phyloP scores from a whole-genome alignment of 2,888 invertebrate species.

The Drosophila helvetica region DNA sequence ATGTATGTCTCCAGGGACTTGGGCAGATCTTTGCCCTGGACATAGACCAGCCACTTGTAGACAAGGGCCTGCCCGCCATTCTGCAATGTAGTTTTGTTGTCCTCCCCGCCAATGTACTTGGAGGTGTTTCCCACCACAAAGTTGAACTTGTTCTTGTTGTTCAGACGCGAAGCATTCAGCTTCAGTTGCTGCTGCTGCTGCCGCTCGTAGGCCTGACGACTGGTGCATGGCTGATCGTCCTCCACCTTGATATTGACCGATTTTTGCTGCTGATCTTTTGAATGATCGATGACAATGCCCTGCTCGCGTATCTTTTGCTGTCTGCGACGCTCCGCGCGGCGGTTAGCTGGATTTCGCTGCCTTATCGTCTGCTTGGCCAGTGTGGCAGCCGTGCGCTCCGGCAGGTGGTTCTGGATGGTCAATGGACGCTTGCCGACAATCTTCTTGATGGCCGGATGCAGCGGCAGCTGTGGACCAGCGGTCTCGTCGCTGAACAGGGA shows the following conservation, averaged over 20 bases:
- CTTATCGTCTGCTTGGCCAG: constrained; percentile 82
- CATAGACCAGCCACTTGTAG: constrained; percentile 96
- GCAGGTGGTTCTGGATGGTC: constrained; percentile 57
- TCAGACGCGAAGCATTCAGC: constrained; percentile 85
- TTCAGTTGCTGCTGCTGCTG: constrained; percentile 39
- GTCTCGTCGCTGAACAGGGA: constrained; percentile 65
- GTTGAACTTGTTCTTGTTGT: constrained; percentile 86
- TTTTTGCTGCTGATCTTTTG: constrained; percentile 46
- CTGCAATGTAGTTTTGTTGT: background rate
- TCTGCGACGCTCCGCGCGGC: constrained; percentile 76
- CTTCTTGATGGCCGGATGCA: constrained; percentile 92
- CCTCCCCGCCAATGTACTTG: constrained; percentile 88
- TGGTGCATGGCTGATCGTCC: constrained; percentile 64
- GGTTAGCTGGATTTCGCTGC: constrained; percentile 73
- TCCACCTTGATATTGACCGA: constrained; percentile 16
- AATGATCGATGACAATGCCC: constrained; percentile 80
- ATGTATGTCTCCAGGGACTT: constrained; percentile 87
- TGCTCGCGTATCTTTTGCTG: constrained; percentile 74
- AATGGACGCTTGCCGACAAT: constrained; percentile 87
- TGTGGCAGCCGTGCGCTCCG: constrained; percentile 85
- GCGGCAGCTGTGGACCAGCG: constrained; percentile 84
- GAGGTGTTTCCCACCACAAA: constrained; percentile 90
- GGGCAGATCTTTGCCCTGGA: constrained; percentile 87
- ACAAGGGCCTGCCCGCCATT: constrained; percentile 87
- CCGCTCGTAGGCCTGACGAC: constrained; percentile 48